Evolutionary conservation across 1,140 invertebrate genomes (phyloP), one percentile per base, ranked within the genome.

Genomic region (Drosophila rufa): DNA sequence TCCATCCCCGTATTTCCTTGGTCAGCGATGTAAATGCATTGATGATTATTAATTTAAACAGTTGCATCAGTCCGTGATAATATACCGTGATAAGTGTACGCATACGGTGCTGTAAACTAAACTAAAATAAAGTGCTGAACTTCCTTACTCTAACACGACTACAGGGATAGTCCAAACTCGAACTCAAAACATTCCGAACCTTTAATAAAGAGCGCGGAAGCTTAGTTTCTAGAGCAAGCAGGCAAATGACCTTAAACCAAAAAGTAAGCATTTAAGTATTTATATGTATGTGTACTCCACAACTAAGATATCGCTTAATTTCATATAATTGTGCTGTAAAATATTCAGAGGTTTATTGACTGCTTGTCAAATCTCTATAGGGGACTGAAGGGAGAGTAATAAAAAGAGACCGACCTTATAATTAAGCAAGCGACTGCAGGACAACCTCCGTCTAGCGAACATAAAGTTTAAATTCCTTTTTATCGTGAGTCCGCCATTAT

Each of bases 381-480:
- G 0, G 36, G 1, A 15, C 51, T 22, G 19, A 30, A 65, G 45
- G 56, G 36, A 51, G 77, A 79, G 75, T 62, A 79, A 75, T 82
- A 76, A 87, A 78, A 66, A 15, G 17, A 68, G 62, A 66, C 68
- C 75, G 75, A 59, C 55, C 66, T 82, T 87, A 86, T 87, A 86
- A 85, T 86, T 82, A 79, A 36, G 48, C 38, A 38, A 58, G 67
- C 30, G 47, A 45, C 40, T 60, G 46, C 55, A 73, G 66, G 46
- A 71, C 12, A n/a, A 73, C 45, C 68, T 50, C 36, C 58, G 83
- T 82, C 82, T 86, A 82, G 82, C 79, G 82, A 53, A 68, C 79
- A 86, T 86, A 86, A 86, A 86, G 69, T 87, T 87, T 67, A 82
- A 87, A 87, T 82, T 86, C 70, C 79, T 66, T 76, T 86, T 86